Evolutionary conservation across 2,888 invertebrate genomes (phyloP).

Genomic region (Calameuta filiformis): DNA sequence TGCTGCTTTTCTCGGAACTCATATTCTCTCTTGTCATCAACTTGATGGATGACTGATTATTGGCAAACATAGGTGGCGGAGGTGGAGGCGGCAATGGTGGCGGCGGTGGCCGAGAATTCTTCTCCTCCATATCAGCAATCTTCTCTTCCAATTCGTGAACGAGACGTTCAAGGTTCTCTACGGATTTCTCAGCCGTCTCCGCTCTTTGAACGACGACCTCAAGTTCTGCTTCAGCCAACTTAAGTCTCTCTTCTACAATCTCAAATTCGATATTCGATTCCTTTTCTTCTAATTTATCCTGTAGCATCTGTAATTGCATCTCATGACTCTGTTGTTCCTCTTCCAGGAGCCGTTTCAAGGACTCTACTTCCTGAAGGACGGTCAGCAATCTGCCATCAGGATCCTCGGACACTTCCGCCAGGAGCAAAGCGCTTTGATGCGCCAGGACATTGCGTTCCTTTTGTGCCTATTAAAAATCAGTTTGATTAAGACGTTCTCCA

Average conservation of each 20-base stretch:
- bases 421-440: conserved; percentile 75
- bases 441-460: conserved; percentile 74
- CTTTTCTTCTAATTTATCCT: conserved; percentile 75
- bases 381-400: conserved; percentile 68
- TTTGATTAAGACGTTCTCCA: background rate
- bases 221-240: conserved; percentile 76
- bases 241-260: conserved; percentile 77
- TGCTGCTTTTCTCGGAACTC: conserved; percentile 47
- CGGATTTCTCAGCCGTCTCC: conserved; percentile 69
- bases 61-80: conserved; percentile 51
- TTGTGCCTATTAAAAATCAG: conserved; percentile 66
- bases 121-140: conserved; percentile 51
- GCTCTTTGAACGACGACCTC: conserved; percentile 73
- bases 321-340: conserved; percentile 71
- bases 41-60: conserved; percentile 50
- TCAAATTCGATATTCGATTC: conserved; percentile 76
- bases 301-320: conserved; percentile 71
- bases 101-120: conserved; percentile 51
- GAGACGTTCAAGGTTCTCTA: conserved; percentile 54
- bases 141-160: conserved; percentile 45
- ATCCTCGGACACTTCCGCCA: conserved; percentile 72
- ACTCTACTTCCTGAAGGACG: conserved; percentile 73
- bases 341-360: conserved; percentile 72
- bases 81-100: conserved; percentile 68
- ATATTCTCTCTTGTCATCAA: conserved; percentile 57